Base-by-base conservation (phyloP, 1,140 invertebrate species). In the Melipona quadrifasciata region DNA sequence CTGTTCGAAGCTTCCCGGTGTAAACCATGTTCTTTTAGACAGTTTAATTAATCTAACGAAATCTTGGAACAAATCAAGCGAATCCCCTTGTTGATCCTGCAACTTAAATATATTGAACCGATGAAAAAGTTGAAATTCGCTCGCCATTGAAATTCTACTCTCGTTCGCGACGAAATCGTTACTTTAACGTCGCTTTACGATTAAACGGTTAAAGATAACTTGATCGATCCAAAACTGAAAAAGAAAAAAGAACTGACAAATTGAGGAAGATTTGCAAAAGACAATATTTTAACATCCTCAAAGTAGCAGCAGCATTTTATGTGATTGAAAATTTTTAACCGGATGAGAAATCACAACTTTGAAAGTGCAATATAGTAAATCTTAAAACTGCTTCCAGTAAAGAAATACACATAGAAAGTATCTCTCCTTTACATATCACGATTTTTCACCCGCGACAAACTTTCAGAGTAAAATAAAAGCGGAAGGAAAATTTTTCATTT, bases 21-120 rank as follows among this genome's bases (percentile, higher is more conserved):
- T 27, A 65, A 65, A 31, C 74, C 16, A 10, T 77, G 58, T 77
- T 65, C 58, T 64, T 64, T 58, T 47, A 55, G 58, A 77, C 74
- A 77, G 58, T 58, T 64, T 77, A 77, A 77, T 77, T 64, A 77
- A 82, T 82, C 53, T 47, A 67, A 67, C 31, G 73, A 75, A 31
- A 64, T 16, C n/a, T 79, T 58, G 21, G 24, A 64, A 79, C 57
- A 64, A 58, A 53, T 4, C 39, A 19, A 47, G 55, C 11, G 12
- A 1, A 67, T 34, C 10, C 14, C 17, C 57, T 21, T 83, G 71
- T 34, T n/a, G 39, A 72, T 39, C 27, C 67, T 53, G 11, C 12
- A 24, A 68, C 19, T 72, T 61, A 67, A 53, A 47, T 34, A 11
- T 14, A 51, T 64, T 27, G n/a, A 51, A 47, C 19, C 31, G 34